Percentiles rank a stretch among this genome's conserved stretches.
Conservation (phyloP, 2,888 invertebrate genomes). For the Caenorhabditis drosophilae region DNA sequence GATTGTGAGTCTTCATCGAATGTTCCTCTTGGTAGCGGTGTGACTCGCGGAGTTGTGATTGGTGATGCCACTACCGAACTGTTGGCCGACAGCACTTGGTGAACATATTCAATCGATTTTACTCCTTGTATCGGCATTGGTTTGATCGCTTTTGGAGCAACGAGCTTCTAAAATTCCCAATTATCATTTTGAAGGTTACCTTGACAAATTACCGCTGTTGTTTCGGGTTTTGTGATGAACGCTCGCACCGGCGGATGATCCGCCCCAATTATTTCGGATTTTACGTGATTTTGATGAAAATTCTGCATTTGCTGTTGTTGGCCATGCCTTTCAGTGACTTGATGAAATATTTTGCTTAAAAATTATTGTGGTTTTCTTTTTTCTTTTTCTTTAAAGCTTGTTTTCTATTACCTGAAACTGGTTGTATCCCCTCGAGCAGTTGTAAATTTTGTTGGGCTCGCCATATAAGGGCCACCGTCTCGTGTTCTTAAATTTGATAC, state of each 20-base stretch:
- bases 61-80: conserved; percentile 45
- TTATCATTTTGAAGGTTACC: background rate
- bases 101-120: background rate
- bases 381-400: too few species aligned
- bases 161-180: conserved; percentile 10
- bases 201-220: background rate
- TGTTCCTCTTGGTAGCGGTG: conserved; percentile 31
- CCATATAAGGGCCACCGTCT: conserved; percentile 36
- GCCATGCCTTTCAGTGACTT: conserved; percentile 15
- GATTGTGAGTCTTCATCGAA: conserved; percentile 31
- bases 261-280: background rate
- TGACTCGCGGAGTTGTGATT: conserved; percentile 49
- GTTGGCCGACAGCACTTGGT: conserved; percentile 42
- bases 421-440: conserved; percentile 45
- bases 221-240: conserved; percentile 14
- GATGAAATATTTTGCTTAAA: conserved; percentile 23
- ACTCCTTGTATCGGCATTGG: conserved; percentile 20
- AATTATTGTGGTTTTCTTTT: conserved; percentile 3
- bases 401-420: conserved; percentile 52
- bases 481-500: conserved; percentile 34
- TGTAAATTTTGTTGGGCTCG: conserved; percentile 56
- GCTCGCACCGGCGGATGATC: conserved; percentile 7
- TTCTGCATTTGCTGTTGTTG: conserved; percentile 6
- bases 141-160: conserved; percentile 54
- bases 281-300: background rate